These are phyloP conservation scores for Ptychodera flava DNA, from an alignment of 35 echinoderm and acorn worm genomes.

Conservation along the genomic window DNA sequence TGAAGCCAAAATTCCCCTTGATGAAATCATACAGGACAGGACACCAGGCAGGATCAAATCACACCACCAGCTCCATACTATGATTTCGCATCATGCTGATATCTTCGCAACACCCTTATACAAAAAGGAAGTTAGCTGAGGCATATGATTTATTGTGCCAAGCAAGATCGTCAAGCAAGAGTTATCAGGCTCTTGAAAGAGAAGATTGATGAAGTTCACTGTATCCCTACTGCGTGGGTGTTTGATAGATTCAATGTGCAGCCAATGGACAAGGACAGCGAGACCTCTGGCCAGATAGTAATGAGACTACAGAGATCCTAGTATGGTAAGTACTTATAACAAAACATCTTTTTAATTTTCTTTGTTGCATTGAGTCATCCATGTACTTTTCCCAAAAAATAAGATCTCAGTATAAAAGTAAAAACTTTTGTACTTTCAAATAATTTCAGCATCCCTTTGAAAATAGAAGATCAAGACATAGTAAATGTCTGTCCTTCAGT, in stretches of 20 bases:
- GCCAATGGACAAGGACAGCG: background rate
- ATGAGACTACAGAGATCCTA: background rate
- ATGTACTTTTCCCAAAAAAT: too few species aligned
- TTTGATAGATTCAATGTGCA: background rate
- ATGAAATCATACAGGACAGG: background rate
- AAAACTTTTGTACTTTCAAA: too few species aligned
- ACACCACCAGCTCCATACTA: background rate
- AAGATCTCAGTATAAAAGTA: too few species aligned
- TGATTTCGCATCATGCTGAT: background rate
- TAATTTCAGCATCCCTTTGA: too few species aligned
- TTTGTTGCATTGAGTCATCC: too few species aligned
- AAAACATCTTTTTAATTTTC: too few species aligned
- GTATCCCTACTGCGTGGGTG: background rate
- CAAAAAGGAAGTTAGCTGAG: background rate
- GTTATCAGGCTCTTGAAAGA: background rate
- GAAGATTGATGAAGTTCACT: background rate
- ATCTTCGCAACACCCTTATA: background rate
- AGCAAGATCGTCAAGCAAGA: background rate
- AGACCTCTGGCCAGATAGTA: background rate
- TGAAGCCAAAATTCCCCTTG: background rate
- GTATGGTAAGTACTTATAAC: too few species aligned
- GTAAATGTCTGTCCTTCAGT: too few species aligned
- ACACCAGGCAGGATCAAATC: background rate
- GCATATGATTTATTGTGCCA: background rate
- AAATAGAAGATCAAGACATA: too few species aligned